Evolutionary conservation across 2,797 vertebrate genomes (phyloP), one percentile per base, ranked within the genome.

Genomic region (Alauda arvensis): DNA sequence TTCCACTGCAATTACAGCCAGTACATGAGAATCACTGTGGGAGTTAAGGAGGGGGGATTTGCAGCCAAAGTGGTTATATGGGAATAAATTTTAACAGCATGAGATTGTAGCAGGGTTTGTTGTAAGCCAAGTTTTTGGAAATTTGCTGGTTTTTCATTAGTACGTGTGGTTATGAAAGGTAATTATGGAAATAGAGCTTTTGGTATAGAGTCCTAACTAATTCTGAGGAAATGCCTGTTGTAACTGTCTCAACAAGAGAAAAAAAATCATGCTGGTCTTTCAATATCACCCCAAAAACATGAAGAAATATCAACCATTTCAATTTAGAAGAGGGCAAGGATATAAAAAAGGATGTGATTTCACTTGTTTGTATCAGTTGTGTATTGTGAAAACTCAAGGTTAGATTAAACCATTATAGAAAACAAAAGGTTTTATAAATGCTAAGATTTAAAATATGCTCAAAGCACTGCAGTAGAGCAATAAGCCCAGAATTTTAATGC

Each of bases 401-500:
- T 42, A 40, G 17, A 18, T 69, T 25, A 53, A 48, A n/a, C 28
- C 2, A 10, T 33, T 89, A 34, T 4, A 48, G 14, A n/a, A 63
- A 45, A 31, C 7, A 65, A 42, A 70, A 4, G 1, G 4, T 3
- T 51, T 69, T 72, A n/a, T 20, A 13, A 16, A 31, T 74, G 48
- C 18, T 62, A 37, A 20, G 7, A 16, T 40, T 14, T 85, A 63
- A 71, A 77, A 39, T 81, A 31, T 15, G 9, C 23, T 67, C 26
- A 40, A 77, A 92, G 40, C 13, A 37, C 18, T 45, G 9, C 4
- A 56, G 21, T 52, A 29, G 20, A 74, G 21, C 82, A 86, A 56
- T 33, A 26, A 1, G 1, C 0, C 17, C 8, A 25, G 42, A 78
- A 63, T 4, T 55, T 1, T 65, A 77, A 21, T 17, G 9, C 8